These are phyloP conservation scores for Labroides dimidiatus DNA, from an alignment of 2,797 vertebrate species.

Conservation along the genomic window DNA sequence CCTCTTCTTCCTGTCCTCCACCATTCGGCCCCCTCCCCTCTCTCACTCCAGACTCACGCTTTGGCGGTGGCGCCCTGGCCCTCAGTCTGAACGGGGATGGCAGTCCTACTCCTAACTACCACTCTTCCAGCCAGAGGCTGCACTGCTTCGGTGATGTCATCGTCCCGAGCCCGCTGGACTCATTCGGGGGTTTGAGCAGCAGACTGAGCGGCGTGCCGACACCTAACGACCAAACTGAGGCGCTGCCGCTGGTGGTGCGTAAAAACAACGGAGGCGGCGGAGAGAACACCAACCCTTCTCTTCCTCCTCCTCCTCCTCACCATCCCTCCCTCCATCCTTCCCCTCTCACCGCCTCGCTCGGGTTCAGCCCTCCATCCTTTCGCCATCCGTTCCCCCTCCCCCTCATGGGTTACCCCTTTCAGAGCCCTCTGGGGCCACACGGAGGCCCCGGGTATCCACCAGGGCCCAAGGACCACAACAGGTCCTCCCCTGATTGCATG, in stretches of 20 bases:
- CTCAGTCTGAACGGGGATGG: conserved; percentile 83
- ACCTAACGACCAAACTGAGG: conserved; percentile 95
- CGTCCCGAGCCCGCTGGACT: conserved; percentile 93
- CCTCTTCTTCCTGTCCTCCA: conserved; percentile 78
- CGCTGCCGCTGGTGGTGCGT: conserved; percentile 95
- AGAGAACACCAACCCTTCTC: conserved; percentile 71
- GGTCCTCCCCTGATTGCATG: conserved; percentile 93
- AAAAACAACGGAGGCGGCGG: conserved; percentile 81
- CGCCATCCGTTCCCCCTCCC: conserved; percentile 97
- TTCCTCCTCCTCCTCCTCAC: conserved; percentile 90
- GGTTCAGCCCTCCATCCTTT: conserved; percentile 95
- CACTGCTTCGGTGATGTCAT: conserved; percentile 98
- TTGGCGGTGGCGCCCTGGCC: conserved; percentile 63
- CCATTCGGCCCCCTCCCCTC: conserved; percentile 89
- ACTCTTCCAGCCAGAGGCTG: conserved; percentile 94
- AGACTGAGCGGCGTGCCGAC: conserved; percentile 85
- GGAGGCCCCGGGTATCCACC: conserved; percentile 85
- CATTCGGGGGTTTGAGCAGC: conserved; percentile 89
- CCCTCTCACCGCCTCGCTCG: conserved; percentile 90
- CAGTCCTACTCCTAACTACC: conserved; percentile 90
- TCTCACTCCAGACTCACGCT: conserved; percentile 80
- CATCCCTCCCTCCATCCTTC: conserved; percentile 93
- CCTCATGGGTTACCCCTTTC: conserved; percentile 98
- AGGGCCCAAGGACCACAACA: conserved; percentile 88
- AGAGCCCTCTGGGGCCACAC: conserved; percentile 90